Percentiles rank a stretch among this genome's conserved stretches.
Evolutionary conservation across 2,797 vertebrate genomes (phyloP).

Genomic region (Neostethus bicornis): DNA sequence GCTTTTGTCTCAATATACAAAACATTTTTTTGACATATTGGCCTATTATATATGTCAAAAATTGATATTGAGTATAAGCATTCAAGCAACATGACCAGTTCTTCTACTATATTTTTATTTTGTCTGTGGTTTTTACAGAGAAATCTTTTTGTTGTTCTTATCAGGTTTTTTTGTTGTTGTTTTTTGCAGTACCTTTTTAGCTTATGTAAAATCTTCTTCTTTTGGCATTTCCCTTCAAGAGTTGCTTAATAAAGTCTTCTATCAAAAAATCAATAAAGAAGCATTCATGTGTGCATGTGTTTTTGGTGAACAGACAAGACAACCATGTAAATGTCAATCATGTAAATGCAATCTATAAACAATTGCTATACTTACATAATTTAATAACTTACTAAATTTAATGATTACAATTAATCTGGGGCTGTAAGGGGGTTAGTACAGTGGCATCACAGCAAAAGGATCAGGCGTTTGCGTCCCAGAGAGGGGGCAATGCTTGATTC

Average conservation of each 20-base stretch:
- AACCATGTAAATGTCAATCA: neutral
- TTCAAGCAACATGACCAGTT: slow-evolving; percentile 12
- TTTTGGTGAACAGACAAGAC: neutral
- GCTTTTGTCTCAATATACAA: slow-evolving; percentile 3
- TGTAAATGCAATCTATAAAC: neutral
- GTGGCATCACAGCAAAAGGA: too few species aligned
- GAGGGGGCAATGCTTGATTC: too few species aligned
- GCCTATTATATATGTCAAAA: too few species aligned
- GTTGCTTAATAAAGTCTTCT: too few species aligned
- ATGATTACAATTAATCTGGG: too few species aligned
- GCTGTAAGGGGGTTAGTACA: too few species aligned
- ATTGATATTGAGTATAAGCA: slow-evolving; percentile 1
- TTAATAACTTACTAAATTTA: too few species aligned
- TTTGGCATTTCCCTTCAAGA: too few species aligned
- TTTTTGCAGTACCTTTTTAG: slow-evolving; percentile 15
- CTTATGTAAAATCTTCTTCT: too few species aligned
- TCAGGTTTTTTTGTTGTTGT: slow-evolving; percentile 3
- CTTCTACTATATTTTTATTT: neutral
- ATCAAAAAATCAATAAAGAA: slow-evolving; percentile 41
- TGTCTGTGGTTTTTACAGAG: slow-evolving; percentile 12
- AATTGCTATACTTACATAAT: neutral
- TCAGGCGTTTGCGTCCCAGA: too few species aligned
- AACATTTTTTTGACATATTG: too few species aligned
- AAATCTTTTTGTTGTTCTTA: neutral
- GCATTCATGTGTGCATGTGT: neutral